Conservation (phyloP, 2,888 invertebrate genomes). For the Cybosia mesomella region DNA sequence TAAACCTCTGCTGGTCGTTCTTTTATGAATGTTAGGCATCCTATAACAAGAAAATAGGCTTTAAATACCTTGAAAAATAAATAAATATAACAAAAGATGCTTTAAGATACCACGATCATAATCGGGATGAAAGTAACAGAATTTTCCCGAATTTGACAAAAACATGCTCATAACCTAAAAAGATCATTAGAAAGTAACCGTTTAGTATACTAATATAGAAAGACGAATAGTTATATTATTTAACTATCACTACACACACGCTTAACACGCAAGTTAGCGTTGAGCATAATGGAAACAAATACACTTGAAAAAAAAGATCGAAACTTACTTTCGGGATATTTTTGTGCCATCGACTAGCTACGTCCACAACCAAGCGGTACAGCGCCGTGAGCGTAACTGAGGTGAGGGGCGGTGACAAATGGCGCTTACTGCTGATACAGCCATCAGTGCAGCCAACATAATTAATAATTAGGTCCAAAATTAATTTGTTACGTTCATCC, state of each 20-base stretch:
- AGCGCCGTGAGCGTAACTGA: conserved; percentile 4
- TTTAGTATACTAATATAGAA: neutral
- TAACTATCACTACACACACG: no score
- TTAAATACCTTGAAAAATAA: conserved; percentile 3
- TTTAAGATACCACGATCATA: neutral
- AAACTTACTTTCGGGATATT: conserved; percentile 8
- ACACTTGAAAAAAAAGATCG: neutral
- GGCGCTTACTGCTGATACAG: neutral
- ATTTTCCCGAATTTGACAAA: neutral
- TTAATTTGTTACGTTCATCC: no score
- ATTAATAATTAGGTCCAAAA: no score
- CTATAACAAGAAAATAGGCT: neutral
- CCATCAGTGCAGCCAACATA: neutral
- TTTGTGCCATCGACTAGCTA: neutral
- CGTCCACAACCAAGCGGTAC: neutral
- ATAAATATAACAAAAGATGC: neutral
- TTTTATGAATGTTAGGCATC: neutral
- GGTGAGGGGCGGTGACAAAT: neutral
- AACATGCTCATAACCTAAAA: neutral
- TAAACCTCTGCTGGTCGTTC: neutral
- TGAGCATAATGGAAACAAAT: neutral
- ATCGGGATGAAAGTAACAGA: conserved; percentile 8
- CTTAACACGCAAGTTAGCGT: neutral
- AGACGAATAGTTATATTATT: conserved; percentile 7
- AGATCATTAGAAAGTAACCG: neutral